Conservation (phyloP, 2,113 vertebrate genomes). For the Entelurus aequoreus region DNA sequence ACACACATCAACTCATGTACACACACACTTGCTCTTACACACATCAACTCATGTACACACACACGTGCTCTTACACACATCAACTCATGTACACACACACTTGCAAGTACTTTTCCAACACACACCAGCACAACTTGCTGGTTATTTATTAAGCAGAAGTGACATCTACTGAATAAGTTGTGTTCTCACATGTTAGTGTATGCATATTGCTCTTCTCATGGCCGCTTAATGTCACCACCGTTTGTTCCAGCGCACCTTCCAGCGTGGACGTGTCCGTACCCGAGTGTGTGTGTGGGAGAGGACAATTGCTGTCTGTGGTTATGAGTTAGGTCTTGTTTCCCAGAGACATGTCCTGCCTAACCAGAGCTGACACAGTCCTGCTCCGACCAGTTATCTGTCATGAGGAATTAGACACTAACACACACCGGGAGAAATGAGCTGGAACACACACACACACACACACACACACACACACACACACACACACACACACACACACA, state of each 20-base stretch:
- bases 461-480: conserved; percentile 6
- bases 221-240: not conserved
- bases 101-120: conserved; percentile 28
- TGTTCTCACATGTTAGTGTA: conserved; percentile 40
- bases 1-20: conserved; percentile 57
- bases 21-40: conserved; percentile 64
- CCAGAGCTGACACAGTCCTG: conserved; percentile 64
- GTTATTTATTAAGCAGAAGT: conserved; percentile 98
- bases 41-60: conserved; percentile 72
- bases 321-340: conserved; percentile 68
- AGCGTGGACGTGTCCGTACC: not conserved
- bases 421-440: conserved; percentile 47
- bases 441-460: conserved; percentile 1
- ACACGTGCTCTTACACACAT: conserved; percentile 47
- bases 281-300: conserved; percentile 7
- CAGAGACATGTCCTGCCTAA: conserved; percentile 67
- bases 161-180: conserved; percentile 92
- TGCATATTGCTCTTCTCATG: not conserved
- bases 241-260: not conserved
- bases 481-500: conserved; percentile 37
- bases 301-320: conserved; percentile 58
- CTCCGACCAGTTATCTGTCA: conserved; percentile 60
- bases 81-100: conserved; percentile 51
- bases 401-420: conserved; percentile 64
- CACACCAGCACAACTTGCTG: conserved; percentile 81